Percentiles rank a stretch among this genome's conserved stretches.
phyloP scores from a whole-genome alignment of 2,113 vertebrate species.

The Gnathonemus echidnorhynchus region DNA sequence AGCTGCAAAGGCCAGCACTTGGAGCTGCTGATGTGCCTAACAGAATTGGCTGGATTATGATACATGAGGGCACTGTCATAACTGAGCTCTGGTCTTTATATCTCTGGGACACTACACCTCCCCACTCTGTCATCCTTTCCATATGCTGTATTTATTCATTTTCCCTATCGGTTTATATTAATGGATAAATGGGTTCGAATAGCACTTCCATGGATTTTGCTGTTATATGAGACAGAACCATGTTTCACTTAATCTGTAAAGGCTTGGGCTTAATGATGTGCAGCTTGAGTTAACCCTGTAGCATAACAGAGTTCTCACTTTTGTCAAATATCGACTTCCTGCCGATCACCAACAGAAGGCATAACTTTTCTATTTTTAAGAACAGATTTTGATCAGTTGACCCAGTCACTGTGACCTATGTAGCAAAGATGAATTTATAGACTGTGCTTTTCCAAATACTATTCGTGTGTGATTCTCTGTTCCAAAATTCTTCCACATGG shows the following conservation, averaged over 20 bases:
- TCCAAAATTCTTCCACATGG: not conserved
- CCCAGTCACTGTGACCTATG: not conserved
- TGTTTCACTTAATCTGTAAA: not conserved
- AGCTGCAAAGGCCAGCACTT: not conserved
- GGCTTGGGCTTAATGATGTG: not conserved
- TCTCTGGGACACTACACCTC: not conserved
- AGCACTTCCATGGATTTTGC: not conserved
- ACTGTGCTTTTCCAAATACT: not conserved
- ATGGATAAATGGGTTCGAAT: not conserved
- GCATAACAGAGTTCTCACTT: not conserved
- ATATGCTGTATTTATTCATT: not conserved
- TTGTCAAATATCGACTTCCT: not conserved
- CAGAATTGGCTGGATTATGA: not conserved
- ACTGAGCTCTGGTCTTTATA: not conserved
- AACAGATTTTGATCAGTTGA: not conserved
- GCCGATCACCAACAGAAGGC: not conserved
- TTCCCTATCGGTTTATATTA: not conserved
- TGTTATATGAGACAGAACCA: not conserved
- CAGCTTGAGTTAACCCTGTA: not conserved
- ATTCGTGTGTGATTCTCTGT: not conserved
- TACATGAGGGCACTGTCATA: not conserved
- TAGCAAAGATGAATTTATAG: not conserved
- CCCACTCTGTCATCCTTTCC: not conserved
- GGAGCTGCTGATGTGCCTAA: not conserved
- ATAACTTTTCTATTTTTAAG: not conserved